Evolutionary conservation across 2,888 invertebrate species (phyloP), one percentile per base, ranked within the genome.

Genomic region (Urechis unicinctus): DNA sequence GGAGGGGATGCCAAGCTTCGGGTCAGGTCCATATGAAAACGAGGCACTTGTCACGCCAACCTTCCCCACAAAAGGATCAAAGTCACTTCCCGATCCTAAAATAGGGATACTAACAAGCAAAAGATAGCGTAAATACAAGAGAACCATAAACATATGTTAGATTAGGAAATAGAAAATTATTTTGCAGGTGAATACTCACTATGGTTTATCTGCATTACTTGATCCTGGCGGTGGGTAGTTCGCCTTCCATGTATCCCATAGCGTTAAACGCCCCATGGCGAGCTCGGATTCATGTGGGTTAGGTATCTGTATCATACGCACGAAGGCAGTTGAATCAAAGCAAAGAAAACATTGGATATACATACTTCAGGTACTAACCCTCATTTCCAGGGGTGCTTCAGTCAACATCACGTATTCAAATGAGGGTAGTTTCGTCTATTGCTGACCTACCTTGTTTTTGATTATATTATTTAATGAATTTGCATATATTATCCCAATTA

Each of bases 51-150:
- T 79, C n/a, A 82, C 68, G 2, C 81, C 81, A 13, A 78, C 64
- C 54, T 67, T 71, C 44, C 74, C 73, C 36, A 80, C 66, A 62
- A 81, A 81, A 1, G 77, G 68, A 3, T 74, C 74, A 61, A 77
- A 79, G 63, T 82, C 81, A 57, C 79, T 79, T 6, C 80, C 81
- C 22, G 77, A 74, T 0, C 78, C 79, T 0, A 80, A 72, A 9
- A 63, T 44, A 1, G 44, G 41, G 1, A 74, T 61, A 31, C 75
- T 66, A 55, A 22, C n/a, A n/a, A n/a, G n/a, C n/a, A n/a, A n/a
- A n/a, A n/a, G n/a, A n/a, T n/a, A n/a, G n/a, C n/a, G n/a, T n/a
- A n/a, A n/a, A n/a, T n/a, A n/a, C n/a, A n/a, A n/a, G n/a, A n/a
- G n/a, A n/a, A n/a, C n/a, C n/a, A n/a, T n/a, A n/a, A n/a, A n/a